These are phyloP conservation scores for Aythya fuligula DNA, from an alignment of 2,797 vertebrate genomes.

Conservation along the genomic window DNA sequence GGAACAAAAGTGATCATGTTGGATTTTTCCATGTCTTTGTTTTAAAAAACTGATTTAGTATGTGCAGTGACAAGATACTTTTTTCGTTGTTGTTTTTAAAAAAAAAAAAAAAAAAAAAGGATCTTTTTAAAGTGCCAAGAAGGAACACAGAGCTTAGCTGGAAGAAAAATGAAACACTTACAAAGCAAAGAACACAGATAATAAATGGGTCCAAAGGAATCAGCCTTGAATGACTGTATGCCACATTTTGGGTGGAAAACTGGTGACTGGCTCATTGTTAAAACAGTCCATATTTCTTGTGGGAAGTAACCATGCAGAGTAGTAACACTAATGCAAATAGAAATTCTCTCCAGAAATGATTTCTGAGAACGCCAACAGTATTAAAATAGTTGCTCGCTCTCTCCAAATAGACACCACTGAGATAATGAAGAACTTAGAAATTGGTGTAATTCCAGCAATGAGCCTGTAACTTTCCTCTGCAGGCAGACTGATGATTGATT, in stretches of 20 bases:
- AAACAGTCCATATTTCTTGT: constrained; percentile 66
- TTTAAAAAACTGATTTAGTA: not conserved
- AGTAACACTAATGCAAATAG: constrained; percentile 65
- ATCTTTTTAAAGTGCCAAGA: not conserved
- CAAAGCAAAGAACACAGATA: not conserved
- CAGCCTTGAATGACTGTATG: not conserved
- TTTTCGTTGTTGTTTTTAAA: too few relatives aligned
- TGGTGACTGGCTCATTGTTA: constrained; percentile 39
- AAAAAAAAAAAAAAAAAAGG: not conserved
- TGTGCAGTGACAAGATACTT: not conserved
- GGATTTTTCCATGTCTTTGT: not conserved
- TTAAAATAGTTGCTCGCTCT: constrained; percentile 49
- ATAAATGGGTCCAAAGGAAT: not conserved
- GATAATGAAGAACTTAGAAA: not conserved
- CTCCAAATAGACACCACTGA: constrained; percentile 32
- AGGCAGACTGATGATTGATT: not conserved
- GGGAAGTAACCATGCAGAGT: constrained; percentile 51
- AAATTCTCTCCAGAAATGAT: constrained; percentile 52
- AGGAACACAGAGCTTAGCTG: not conserved
- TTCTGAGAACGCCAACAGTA: constrained; percentile 20
- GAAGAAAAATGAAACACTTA: not conserved
- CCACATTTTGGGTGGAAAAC: constrained; percentile 12
- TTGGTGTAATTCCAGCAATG: not conserved
- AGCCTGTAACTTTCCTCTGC: constrained; percentile 1
- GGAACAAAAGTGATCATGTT: not conserved